Conservation (phyloP, 2,888 invertebrate genomes). For the Heliconius cydno region DNA sequence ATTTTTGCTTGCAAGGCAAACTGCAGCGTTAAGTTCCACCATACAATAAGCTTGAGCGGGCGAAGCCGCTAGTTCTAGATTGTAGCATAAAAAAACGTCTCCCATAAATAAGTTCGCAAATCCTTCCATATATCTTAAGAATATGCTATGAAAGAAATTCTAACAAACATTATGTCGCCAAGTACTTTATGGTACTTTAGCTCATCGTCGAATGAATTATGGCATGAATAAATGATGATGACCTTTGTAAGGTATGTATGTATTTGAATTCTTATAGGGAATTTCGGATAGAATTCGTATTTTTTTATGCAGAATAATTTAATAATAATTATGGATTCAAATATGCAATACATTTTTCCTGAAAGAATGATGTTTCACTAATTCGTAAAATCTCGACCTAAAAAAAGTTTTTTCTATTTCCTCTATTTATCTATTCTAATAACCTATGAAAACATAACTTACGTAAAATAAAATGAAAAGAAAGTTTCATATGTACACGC, state of each 20-base stretch:
- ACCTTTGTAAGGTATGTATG: neutral
- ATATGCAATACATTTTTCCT: too few relatives aligned
- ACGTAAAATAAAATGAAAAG: neutral
- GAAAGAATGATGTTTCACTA: too few relatives aligned
- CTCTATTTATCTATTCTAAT: too few relatives aligned
- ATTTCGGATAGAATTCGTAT: neutral
- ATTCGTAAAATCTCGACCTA: too few relatives aligned
- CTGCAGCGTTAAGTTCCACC: too few relatives aligned
- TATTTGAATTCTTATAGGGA: neutral
- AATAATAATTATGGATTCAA: neutral
- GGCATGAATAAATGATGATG: constrained; percentile 2
- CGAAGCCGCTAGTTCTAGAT: too few relatives aligned
- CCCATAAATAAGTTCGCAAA: constrained; percentile 1
- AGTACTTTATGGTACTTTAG: neutral
- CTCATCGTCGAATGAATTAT: constrained; percentile 9
- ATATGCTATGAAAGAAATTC: constrained; percentile 13
- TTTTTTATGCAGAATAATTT: neutral
- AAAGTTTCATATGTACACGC: neutral
- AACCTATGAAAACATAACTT: neutral
- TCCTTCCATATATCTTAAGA: constrained; percentile 4
- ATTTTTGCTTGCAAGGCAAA: too few relatives aligned
- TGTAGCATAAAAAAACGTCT: too few relatives aligned
- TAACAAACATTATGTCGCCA: constrained; percentile 5
- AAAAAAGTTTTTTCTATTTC: too few relatives aligned
- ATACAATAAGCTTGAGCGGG: too few relatives aligned